Conservation (phyloP, 2,113 vertebrate genomes). For the Grammomys dolichurus region DNA sequence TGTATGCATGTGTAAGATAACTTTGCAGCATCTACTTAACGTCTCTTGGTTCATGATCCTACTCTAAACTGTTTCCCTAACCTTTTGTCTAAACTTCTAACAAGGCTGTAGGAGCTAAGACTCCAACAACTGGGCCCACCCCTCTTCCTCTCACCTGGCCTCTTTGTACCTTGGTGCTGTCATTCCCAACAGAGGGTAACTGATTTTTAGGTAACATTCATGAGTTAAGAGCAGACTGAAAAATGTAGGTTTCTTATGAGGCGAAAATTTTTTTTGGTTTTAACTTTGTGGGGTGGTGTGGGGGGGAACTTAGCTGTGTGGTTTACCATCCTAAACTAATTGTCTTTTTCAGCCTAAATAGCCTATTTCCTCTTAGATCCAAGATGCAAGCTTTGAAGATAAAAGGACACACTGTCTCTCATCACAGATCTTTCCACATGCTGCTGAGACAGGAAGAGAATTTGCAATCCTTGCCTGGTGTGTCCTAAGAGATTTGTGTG, state of each 20-base stretch:
- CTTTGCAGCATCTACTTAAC: neutral
- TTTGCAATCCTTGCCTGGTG: neutral
- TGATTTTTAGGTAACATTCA: neutral
- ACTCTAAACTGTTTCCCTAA: neutral
- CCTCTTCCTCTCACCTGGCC: neutral
- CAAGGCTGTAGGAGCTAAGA: neutral
- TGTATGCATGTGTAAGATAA: neutral
- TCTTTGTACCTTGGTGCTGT: neutral
- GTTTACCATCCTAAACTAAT: slow-evolving; percentile 72
- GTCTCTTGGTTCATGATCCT: neutral
- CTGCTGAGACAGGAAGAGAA: slow-evolving; percentile 39
- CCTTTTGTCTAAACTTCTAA: neutral
- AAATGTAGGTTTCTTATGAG: slow-evolving; percentile 31
- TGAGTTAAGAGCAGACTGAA: slow-evolving; percentile 31
- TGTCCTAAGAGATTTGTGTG: neutral
- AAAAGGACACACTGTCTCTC: slow-evolving; percentile 65
- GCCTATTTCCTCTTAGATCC: slow-evolving; percentile 73
- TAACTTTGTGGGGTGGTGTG: neutral
- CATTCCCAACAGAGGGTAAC: neutral
- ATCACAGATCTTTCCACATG: slow-evolving; percentile 72
- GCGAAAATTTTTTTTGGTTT: slow-evolving; percentile 55
- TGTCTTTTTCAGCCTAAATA: slow-evolving; percentile 75
- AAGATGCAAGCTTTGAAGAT: slow-evolving; percentile 81
- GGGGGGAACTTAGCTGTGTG: neutral
- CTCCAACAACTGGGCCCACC: neutral